Evolutionary conservation across 2,888 invertebrate genomes (phyloP), one percentile per base, ranked within the genome.

Genomic region (Tetragonula carbonaria): DNA sequence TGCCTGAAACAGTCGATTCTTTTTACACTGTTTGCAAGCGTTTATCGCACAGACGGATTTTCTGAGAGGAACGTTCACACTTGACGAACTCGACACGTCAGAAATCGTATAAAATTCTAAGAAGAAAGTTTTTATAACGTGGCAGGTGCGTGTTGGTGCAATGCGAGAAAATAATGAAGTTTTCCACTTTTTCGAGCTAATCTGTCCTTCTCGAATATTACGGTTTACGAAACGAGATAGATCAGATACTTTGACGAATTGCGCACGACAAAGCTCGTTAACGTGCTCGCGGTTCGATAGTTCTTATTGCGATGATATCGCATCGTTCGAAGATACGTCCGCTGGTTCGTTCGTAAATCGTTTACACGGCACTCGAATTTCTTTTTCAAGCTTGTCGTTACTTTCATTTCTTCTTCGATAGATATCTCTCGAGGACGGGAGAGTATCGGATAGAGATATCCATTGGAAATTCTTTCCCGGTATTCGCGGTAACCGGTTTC

Each of bases 131-230:
- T 53, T 16, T 71, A 70, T 45, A 68, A 65, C 38, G 45, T 4
- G 5, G 33, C 65, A 28, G 28, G 84, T 74, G 82, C 85, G 82
- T 82, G 82, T n/a, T 82, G 85, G 82, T 79, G 85, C 85, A 82
- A 74, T 85, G 85, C 85, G 85, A 79, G 82, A 70, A 76, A 79
- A 67, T 70, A 79, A 85, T 79, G 76, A 79, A 28, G 28, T 82
- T 75, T 76, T 67, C 73, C 28, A 68, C 74, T 68, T 71, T 71
- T 67, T 66, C 65, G 14, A 66, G 59, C 28, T 81, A 74, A 84
- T 82, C 77, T 57, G 77, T 78, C 71, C 51, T 18, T 5, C 74
- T 84, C 81, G 81, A 84, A 84, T 84, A 84, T 81, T 81, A 84
- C 81, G 28, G 67, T 3, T 33, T 33, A 33, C 33, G 33, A 33